phyloP scores from a whole-genome alignment of 1,140 invertebrate species.

The Drosophila athabasca region DNA sequence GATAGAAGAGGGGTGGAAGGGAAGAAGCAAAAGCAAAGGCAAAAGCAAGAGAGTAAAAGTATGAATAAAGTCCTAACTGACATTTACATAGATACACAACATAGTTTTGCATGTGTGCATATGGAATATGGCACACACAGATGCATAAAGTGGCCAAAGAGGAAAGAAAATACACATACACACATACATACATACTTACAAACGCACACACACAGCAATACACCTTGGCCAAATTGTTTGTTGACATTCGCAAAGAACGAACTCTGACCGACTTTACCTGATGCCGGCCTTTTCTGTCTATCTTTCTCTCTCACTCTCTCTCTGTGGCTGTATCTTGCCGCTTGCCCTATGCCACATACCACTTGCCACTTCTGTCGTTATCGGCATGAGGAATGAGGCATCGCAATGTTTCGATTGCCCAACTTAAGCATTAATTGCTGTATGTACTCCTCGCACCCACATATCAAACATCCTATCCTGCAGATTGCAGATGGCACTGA shows the following conservation, averaged over 20 bases:
- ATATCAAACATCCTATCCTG: no score
- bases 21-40: not conserved
- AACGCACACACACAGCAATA: not conserved
- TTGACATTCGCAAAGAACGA: slow-evolving; percentile 31
- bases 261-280: slow-evolving; percentile 1
- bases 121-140: not conserved
- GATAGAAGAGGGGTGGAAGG: not conserved
- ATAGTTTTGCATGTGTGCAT: slow-evolving; percentile 3
- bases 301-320: not conserved
- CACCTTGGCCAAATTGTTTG: slow-evolving; percentile 35
- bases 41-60: not conserved
- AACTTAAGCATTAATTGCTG: no score
- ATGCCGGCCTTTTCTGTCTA: not conserved
- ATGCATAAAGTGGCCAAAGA: not conserved
- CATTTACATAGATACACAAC: slow-evolving; percentile 27
- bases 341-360: not conserved
- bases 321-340: no score
- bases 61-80: slow-evolving; percentile 34
- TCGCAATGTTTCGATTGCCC: no score
- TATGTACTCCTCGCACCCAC: no score
- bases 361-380: not conserved
- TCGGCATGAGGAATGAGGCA: no score
- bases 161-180: not conserved
- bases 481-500: no score
- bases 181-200: not conserved